A percentile compares a stretch with the other conserved stretches of the same genome.
Evolutionary conservation across 2,113 vertebrate species (phyloP).

Genomic region (Manacus vitellinus): DNA sequence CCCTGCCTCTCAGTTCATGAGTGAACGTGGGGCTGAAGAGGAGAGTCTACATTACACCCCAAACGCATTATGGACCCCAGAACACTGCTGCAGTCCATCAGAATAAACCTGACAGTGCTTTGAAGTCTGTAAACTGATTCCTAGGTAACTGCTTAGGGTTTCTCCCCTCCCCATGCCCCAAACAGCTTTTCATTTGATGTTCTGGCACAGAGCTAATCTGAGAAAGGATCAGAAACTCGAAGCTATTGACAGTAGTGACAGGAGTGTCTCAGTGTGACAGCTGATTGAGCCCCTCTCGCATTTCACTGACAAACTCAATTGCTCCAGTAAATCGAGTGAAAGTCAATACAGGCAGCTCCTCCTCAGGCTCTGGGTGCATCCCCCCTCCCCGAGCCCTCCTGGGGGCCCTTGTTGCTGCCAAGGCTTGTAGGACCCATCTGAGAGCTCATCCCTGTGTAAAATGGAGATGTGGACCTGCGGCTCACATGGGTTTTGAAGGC

Average conservation of each 20-base stretch:
- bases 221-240: slow-evolving; percentile 79
- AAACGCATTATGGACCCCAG: slow-evolving; percentile 8
- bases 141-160: slow-evolving; percentile 63
- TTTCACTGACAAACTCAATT: slow-evolving; percentile 92
- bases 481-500: fast-evolving
- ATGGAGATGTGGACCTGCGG: neutral
- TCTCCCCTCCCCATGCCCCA: slow-evolving; percentile 46
- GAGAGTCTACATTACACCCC: slow-evolving; percentile 53
- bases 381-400: neutral
- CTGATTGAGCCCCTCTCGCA: slow-evolving; percentile 84
- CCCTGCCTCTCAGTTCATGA: neutral
- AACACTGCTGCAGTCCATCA: neutral
- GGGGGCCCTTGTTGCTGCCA: neutral
- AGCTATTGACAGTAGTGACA: slow-evolving; percentile 76
- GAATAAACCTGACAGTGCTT: slow-evolving; percentile 66
- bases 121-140: slow-evolving; percentile 72
- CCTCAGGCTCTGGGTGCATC: neutral
- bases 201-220: slow-evolving; percentile 70
- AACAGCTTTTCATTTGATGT: slow-evolving; percentile 75
- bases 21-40: neutral
- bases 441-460: neutral
- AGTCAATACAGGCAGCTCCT: slow-evolving; percentile 81
- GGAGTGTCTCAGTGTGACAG: slow-evolving; percentile 82
- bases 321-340: slow-evolving; percentile 87
- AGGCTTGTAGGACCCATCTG: neutral